Evolutionary conservation across 2,797 vertebrate genomes (phyloP), one percentile per base, ranked within the genome.

Genomic region (Gadopsis marmoratus): DNA sequence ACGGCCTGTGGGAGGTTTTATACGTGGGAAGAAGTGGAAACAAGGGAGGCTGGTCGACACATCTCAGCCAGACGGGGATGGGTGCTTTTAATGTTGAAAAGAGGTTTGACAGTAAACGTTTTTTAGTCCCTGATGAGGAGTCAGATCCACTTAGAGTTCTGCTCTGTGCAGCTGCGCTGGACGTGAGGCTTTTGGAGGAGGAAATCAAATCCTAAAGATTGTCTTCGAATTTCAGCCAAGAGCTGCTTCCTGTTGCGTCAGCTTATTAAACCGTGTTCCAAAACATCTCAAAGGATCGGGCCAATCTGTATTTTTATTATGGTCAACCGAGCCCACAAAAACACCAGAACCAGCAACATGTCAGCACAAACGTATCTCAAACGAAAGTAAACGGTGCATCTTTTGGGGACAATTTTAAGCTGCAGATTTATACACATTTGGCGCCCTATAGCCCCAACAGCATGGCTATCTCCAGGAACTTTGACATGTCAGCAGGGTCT

Each of bases 1-100:
- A 50, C 35, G 60, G 64, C 69, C 53, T 66, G 58, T 47, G 65
- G 73, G 77, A 61, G 50, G 61, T 74, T 75, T 89, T 59, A 71
- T 41, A 41, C 5, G n/a, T 23, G 50, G 50, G 10, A 61, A 23
- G 23, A 31, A 51, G 50, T 17, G 59, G 77, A 41, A 75, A 37
- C 0, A 16, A 59, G 74, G 3, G 62, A 63, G 7, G 62, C 43
- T 33, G 68, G 60, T 63, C 23, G 4, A 51, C 64, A 59, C 61
- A 8, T 76, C 26, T 67, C 37, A 62, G 33, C 55, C 5, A 33
- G 50, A 64, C 45, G 61, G 29, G 26, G 48, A 51, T 79, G 1
- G 1, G 51, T 14, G 65, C 51, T 54, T 58, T 72, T 63, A 56
- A 73, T 1, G 14, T 17, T 39, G 35, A 69, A 55, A 54, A 65